A percentile compares a stretch with the other conserved stretches of the same genome.
Evolutionary conservation across 2,797 vertebrate species (phyloP).

Genomic region (Fringilla coelebs): DNA sequence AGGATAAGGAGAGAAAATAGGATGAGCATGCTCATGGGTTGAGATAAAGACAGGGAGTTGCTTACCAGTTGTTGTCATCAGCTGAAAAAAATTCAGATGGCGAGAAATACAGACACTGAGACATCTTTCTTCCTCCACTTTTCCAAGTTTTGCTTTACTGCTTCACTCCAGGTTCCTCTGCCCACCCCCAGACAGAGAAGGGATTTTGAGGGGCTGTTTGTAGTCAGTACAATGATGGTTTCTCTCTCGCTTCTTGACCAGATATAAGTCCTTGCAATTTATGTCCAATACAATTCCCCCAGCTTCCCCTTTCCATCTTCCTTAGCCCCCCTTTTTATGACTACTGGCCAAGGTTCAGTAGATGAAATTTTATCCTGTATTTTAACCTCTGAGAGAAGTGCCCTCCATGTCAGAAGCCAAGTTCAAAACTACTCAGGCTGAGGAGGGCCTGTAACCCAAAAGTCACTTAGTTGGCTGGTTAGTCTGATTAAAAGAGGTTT

Average conservation of each 20-base stretch:
- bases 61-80: neutral
- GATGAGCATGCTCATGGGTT: neutral
- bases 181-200: neutral
- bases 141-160: neutral
- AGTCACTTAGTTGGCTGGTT: neutral
- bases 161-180: neutral
- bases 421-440: neutral
- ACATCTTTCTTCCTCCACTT: neutral
- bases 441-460: neutral
- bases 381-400: neutral
- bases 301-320: neutral
- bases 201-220: neutral
- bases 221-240: neutral
- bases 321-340: neutral
- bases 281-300: too few species aligned
- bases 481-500: neutral
- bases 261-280: neutral
- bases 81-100: neutral
- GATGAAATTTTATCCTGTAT: neutral
- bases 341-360: neutral
- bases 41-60: neutral
- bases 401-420: neutral
- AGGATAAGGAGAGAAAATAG: neutral
- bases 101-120: neutral
- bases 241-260: neutral